Evolutionary conservation across 2,113 vertebrate species (phyloP), one percentile per base, ranked within the genome.

Genomic region (Oncorhynchus mykiss): DNA sequence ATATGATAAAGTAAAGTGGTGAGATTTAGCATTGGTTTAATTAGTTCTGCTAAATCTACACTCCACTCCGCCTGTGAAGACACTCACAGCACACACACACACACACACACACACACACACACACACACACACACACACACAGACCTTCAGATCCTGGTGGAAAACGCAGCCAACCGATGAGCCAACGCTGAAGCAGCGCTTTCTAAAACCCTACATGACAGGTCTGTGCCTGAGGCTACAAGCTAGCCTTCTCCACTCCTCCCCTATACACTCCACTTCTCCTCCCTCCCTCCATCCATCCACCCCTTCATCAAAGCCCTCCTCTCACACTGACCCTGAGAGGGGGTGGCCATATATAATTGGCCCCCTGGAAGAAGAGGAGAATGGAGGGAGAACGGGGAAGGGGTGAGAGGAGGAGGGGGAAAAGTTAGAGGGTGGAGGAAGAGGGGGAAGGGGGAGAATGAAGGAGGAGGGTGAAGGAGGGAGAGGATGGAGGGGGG

Each of bases 161-260:
- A 54, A 75, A 78, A 27, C 78, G 72, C 69, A 77, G 71, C 68
- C 78, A 73, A 82, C 70, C 3, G n/a, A 72, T 85, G 64, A 67
- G 67, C 25, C 49, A 74, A 75, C 39, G 57, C 75, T 76, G 72
- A 77, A 84, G 69, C 20, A 12, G 20, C 62, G 39, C 74, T 77
- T 72, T 77, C 54, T 57, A 71, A 18, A 60, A 48, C 24, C 72
- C 72, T 74, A 75, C 73, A 77, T 81, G 75, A 86, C 77, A 83
- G 72, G 79, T 59, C 68, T 14, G 68, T 76, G 80, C 85, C 78
- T 74, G 16, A 3, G 71, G 82, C 82, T 86, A 76, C 8, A 20
- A 78, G 65, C 18, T 5, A 70, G 67, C 68, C 34, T 3, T 45
- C 54, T 9, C 51, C 20, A 18, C 29, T 70, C 59, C 7, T 11